A percentile compares a stretch with the other conserved stretches of the same genome.
Conservation (phyloP, 2,797 vertebrate species). For the Pteronotus mesoamericanus region DNA sequence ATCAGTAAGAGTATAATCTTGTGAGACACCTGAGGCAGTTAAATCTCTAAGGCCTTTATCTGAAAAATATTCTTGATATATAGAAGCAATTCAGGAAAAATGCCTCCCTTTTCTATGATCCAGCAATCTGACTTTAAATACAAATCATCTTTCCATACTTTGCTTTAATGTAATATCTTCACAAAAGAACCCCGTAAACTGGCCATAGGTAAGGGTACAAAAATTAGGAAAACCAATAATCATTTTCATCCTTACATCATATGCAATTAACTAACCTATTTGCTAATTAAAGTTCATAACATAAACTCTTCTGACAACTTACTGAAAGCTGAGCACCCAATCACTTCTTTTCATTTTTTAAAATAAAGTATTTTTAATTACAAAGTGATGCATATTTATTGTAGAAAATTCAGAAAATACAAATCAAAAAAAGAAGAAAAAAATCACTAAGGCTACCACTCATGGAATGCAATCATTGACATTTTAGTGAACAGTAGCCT, state of each 20-base stretch:
- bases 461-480: neutral
- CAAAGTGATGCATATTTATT: neutral
- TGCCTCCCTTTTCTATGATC: neutral
- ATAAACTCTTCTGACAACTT: neutral
- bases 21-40: neutral
- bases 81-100: constrained; percentile 11
- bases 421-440: neutral
- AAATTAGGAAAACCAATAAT: neutral
- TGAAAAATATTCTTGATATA: neutral
- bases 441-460: neutral
- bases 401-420: neutral
- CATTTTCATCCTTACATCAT: neutral
- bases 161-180: neutral
- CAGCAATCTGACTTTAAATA: neutral
- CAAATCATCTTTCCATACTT: neutral
- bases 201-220: neutral
- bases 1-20: neutral
- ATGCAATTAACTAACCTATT: neutral
- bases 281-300: neutral
- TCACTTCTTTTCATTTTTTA: neutral
- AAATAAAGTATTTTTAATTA: neutral
- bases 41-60: neutral
- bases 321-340: neutral
- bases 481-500: neutral
- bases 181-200: neutral